Evolutionary conservation across 2,888 invertebrate genomes (phyloP).

Genomic region (Microctonus brassicae): DNA sequence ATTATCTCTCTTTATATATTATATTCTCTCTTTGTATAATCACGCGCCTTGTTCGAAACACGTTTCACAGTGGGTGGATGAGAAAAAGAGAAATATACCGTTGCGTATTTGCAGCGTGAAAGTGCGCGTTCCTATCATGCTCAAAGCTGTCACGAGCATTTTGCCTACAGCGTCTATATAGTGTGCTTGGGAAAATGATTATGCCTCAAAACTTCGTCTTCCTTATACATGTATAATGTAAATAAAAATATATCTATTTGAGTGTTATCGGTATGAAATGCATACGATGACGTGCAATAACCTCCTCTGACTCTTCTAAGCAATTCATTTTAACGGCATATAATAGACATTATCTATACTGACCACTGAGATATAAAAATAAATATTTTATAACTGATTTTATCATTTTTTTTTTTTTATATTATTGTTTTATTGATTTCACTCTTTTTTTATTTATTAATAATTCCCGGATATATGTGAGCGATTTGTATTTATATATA

Average conservation of each 20-base stretch:
- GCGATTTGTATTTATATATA: too few species aligned
- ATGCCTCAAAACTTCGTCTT: not conserved
- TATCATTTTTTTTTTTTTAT: not conserved
- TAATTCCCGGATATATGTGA: not conserved
- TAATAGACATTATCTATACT: not conserved
- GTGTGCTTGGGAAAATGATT: conserved; percentile 6
- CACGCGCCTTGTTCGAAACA: not conserved
- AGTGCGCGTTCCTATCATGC: conserved; percentile 46
- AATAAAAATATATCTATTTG: not conserved
- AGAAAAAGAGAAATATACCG: conserved; percentile 48
- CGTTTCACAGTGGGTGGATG: conserved; percentile 44
- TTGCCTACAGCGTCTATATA: not conserved
- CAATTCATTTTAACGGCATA: not conserved
- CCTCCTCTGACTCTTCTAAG: not conserved
- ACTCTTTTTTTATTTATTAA: not conserved
- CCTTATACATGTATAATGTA: not conserved
- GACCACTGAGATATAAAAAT: not conserved
- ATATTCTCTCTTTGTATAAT: not conserved
- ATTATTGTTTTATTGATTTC: not conserved
- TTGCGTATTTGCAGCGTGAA: conserved; percentile 56
- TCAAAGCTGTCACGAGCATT: conserved; percentile 34
- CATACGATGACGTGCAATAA: not conserved
- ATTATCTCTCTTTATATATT: not conserved
- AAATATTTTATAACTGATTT: not conserved
- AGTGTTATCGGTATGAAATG: conserved; percentile 7